A percentile compares a stretch with the other conserved stretches of the same genome.
Conservation (phyloP, 35 echinoderm and acorn worm species). For the Heliocidaris tuberculata region DNA sequence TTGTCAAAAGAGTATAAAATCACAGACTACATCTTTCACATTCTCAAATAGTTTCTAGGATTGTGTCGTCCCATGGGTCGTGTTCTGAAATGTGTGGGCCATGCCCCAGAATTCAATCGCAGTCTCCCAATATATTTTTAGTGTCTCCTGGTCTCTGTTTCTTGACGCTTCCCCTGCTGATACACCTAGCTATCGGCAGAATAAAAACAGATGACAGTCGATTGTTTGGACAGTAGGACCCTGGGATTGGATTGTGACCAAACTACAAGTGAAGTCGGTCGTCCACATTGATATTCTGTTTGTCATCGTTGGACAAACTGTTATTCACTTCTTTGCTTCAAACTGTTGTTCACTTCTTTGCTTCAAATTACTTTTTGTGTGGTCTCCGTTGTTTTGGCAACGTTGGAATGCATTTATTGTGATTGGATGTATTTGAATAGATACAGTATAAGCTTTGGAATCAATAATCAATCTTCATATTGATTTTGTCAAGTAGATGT, state of each 20-base stretch:
- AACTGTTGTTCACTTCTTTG: no score
- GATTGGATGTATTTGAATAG: neutral
- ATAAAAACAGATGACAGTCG: neutral
- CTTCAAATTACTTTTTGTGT: neutral
- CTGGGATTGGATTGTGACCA: neutral
- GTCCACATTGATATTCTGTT: neutral
- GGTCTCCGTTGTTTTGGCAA: neutral
- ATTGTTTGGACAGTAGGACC: neutral
- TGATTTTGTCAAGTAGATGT: no score
- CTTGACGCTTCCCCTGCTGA: neutral
- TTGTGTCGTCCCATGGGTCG: neutral
- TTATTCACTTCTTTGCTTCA: neutral
- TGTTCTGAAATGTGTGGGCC: neutral
- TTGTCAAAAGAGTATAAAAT: neutral
- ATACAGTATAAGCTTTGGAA: no score
- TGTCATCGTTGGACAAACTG: neutral
- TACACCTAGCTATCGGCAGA: neutral
- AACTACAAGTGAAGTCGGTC: neutral
- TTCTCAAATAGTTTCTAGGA: neutral
- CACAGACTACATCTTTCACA: neutral
- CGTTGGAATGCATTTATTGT: neutral
- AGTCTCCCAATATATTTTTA: neutral
- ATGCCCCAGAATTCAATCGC: neutral
- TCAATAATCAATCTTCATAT: no score
- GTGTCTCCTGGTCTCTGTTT: neutral